These are phyloP conservation scores for Typhlichthys subterraneus DNA, from an alignment of 2,797 vertebrate species.

Conservation along the genomic window DNA sequence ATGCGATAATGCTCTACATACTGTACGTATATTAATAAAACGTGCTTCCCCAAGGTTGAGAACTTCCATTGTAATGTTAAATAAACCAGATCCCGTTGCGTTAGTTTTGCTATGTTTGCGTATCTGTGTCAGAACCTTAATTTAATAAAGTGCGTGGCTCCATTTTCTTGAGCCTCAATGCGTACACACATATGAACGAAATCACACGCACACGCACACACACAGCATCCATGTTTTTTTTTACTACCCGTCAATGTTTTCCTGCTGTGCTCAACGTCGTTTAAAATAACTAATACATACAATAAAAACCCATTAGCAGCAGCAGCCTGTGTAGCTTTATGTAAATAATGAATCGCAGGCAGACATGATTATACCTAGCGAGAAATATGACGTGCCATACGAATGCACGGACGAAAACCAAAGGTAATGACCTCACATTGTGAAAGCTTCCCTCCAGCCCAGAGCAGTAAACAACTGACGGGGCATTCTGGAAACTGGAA, in stretches of 20 bases:
- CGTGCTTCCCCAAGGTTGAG: too few species aligned
- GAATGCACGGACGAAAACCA: conserved; percentile 39
- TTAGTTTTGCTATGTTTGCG: too few species aligned
- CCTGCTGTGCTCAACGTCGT: conserved; percentile 65
- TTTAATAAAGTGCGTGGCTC: too few species aligned
- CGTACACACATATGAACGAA: not conserved
- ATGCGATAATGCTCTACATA: too few species aligned
- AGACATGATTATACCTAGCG: conserved; percentile 61
- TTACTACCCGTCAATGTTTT: conserved; percentile 47
- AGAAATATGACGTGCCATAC: conserved; percentile 65
- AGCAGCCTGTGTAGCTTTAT: conserved; percentile 59
- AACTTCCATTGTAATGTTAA: too few species aligned
- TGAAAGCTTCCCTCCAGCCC: conserved; percentile 24
- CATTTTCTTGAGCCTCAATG: too few species aligned
- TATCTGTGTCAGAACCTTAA: too few species aligned
- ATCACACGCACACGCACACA: conserved; percentile 7
- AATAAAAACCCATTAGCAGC: conserved; percentile 62
- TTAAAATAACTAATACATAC: conserved; percentile 69
- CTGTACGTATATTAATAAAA: too few species aligned
- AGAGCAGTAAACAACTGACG: conserved; percentile 39
- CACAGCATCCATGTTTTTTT: conserved; percentile 40
- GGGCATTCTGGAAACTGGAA: conserved; percentile 18
- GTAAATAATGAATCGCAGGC: conserved; percentile 70
- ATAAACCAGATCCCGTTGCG: too few species aligned
- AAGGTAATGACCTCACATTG: conserved; percentile 64